Evolutionary conservation across 2,797 vertebrate genomes (phyloP).

Genomic region (Mormyrops boulengeri): DNA sequence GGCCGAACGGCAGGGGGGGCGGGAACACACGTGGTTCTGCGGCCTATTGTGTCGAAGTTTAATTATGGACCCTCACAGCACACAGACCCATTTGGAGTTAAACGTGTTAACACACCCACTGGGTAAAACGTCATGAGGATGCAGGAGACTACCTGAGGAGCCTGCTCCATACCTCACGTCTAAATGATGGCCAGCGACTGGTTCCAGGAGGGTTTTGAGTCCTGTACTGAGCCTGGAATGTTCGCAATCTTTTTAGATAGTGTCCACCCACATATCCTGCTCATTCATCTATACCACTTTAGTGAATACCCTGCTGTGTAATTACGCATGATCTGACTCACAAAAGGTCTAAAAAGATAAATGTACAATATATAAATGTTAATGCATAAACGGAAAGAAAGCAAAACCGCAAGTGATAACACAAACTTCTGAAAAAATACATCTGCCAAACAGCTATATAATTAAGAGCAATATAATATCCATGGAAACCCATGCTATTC

Average conservation of each 20-base stretch:
- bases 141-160: background rate
- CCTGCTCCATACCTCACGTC: background rate
- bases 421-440: background rate
- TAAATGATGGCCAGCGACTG: background rate
- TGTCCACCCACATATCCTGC: background rate
- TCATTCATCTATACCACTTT: background rate
- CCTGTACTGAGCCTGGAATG: background rate
- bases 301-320: background rate
- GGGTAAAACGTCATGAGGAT: background rate
- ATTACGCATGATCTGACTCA: background rate
- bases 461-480: background rate
- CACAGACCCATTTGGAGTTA: background rate
- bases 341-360: background rate
- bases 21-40: background rate
- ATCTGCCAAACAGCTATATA: background rate
- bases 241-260: background rate
- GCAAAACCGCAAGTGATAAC: background rate
- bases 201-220: background rate
- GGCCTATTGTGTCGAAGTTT: background rate
- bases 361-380: background rate
- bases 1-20: background rate
- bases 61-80: slow-evolving; percentile 5
- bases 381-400: background rate
- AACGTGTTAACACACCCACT: background rate
- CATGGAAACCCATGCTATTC: background rate